Evolutionary conservation across 2,113 vertebrate genomes (phyloP).

Genomic region (Nannospalax galili): DNA sequence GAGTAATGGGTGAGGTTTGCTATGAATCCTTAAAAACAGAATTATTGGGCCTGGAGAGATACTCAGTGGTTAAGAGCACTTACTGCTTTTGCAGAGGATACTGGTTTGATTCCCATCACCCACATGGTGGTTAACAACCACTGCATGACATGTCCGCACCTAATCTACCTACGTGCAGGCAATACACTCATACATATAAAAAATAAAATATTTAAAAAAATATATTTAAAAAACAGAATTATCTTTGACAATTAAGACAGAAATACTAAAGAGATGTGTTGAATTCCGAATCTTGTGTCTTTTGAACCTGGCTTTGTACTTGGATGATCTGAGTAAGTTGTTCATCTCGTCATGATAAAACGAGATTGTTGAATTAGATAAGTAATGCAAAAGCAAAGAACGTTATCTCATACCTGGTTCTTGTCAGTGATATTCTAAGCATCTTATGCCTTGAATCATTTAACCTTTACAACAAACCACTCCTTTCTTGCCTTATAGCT

Average conservation of each 20-base stretch:
- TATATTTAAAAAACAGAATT: neutral
- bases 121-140: too few species aligned
- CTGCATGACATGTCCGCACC: too few species aligned
- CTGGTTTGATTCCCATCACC: too few species aligned
- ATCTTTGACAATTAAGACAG: neutral
- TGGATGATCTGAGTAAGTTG: neutral
- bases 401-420: neutral
- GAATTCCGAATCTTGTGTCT: neutral
- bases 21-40: conserved; percentile 36
- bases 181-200: too few species aligned
- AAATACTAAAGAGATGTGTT: neutral
- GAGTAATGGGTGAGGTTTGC: neutral
- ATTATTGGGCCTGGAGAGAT: neutral
- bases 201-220: too few species aligned
- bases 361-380: neutral
- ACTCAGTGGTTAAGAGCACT: too few species aligned
- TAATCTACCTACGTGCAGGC: too few species aligned
- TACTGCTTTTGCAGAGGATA: too few species aligned
- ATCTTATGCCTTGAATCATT: neutral
- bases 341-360: neutral
- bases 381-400: neutral
- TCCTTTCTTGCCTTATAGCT: neutral
- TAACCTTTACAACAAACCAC: neutral
- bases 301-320: neutral
- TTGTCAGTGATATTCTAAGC: neutral